Conservation (phyloP, 2,797 vertebrate species). For the Buphagus erythrorhynchus region DNA sequence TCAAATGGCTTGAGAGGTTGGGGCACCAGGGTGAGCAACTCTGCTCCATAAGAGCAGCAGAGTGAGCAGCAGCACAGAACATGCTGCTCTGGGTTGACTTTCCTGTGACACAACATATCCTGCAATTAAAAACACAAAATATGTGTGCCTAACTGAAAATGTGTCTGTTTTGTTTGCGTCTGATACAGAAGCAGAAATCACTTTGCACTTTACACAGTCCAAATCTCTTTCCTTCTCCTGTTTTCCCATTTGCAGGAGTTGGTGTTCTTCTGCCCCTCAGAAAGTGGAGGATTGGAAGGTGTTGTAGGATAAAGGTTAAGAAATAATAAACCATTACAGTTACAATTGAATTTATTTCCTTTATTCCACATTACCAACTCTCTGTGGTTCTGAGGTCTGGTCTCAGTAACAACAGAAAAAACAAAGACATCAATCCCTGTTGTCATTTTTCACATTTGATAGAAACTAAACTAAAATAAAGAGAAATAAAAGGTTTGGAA, state of each 20-base stretch:
- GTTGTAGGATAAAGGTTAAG: not conserved
- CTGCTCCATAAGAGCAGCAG: not conserved
- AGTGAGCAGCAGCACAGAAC: not conserved
- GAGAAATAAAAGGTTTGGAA: not conserved
- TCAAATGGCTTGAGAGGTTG: not conserved
- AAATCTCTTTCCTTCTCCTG: not conserved
- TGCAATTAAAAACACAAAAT: not conserved
- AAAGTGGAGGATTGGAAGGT: not conserved
- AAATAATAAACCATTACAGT: not conserved
- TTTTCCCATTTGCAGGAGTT: not conserved
- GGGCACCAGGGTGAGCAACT: not conserved
- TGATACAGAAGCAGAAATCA: not conserved
- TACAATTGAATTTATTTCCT: not conserved
- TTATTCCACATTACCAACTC: not conserved
- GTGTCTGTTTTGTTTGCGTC: not conserved
- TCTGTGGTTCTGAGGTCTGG: not conserved
- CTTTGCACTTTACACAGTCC: not conserved
- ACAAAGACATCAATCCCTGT: not conserved
- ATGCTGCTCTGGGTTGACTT: not conserved
- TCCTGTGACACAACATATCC: not conserved
- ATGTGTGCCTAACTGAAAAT: not conserved
- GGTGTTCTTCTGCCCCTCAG: not conserved
- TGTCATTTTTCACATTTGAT: not conserved
- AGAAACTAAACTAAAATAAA: not conserved
- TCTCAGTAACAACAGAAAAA: not conserved